Evolutionary conservation across 1,140 invertebrate genomes (phyloP).

Genomic region (Colletes latitarsis): DNA sequence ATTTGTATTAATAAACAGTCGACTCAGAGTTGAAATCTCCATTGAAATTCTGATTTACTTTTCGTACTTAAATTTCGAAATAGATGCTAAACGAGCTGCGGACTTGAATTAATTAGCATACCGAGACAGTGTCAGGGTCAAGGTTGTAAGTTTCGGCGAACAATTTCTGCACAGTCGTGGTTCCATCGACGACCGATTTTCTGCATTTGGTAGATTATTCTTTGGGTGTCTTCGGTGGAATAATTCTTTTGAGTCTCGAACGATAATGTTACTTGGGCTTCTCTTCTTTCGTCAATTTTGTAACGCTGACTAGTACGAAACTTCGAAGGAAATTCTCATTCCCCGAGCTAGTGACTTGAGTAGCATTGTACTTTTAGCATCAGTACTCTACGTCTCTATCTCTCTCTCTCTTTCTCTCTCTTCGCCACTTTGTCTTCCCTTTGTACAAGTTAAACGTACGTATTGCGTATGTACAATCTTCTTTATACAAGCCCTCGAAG

Average conservation of each 20-base stretch:
- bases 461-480: constrained; percentile 23
- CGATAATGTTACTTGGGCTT: too few species aligned
- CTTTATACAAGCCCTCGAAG: constrained; percentile 4
- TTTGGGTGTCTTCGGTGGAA: too few species aligned
- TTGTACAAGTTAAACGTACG: constrained; percentile 14
- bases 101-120: constrained; percentile 6
- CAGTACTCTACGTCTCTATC: constrained; percentile 68
- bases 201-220: too few species aligned
- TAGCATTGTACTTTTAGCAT: constrained; percentile 70
- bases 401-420: constrained; percentile 14
- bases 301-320: constrained; percentile 32
- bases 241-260: too few species aligned
- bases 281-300: not conserved
- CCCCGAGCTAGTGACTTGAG: constrained; percentile 42
- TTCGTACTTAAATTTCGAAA: not conserved
- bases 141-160: not conserved
- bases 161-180: not conserved
- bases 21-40: not conserved
- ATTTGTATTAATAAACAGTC: not conserved
- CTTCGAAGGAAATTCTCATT: constrained; percentile 27
- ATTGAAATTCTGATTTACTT: not conserved
- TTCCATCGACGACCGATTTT: constrained; percentile 4
- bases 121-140: constrained; percentile 1
- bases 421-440: not conserved
- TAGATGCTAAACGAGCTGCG: not conserved